Base-by-base conservation (phyloP, 1,140 invertebrate species). In the Ptiloglossa arizonensis region DNA sequence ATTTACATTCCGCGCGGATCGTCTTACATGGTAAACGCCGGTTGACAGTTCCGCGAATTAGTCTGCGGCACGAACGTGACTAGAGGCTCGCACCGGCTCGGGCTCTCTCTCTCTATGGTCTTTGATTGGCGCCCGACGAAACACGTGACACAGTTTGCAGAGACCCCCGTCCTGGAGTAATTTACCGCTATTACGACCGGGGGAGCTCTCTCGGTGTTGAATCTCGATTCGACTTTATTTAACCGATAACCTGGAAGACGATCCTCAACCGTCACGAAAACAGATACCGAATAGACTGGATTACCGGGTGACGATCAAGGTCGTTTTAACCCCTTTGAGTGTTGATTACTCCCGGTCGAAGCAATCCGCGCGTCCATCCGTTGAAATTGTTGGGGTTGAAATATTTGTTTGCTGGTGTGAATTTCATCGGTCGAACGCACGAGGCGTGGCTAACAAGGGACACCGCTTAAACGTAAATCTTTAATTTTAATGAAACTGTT, bases 31-130 rank as follows among this genome's bases (percentile, higher is more conserved):
- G 74, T 71, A 77, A 70, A 77, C 74, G 74, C 24, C 46, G 13
- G 67, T 70, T 77, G 67, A 70, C 64, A 68, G 72, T 75, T 68
- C 27, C 52, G 64, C 52, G 64, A 75, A 75, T 75, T 75, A 75
- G 72, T 57, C 72, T 68, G 67, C 63, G 22, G 17, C 19, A 6
- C 2, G 29, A 38, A 75, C 72, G 72, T 75, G 72, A 75, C 72
- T 75, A 27, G 24, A 22, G 35, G 15, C 2, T 27, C 19, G 60
- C 27, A 5, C 6, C 8, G 19, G 35, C 9, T 24, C 19, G 62
- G 41, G 27, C 38, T 44, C 35, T 74, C 50, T 68, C 38, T 44
- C 35, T 74, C 50, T 68, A 75, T 68, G 38, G 63, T 29, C 72
- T 75, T 75, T 68, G 72, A 75, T 68, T 67, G 72, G 72, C n/a